Percentiles rank a stretch among this genome's conserved stretches.
phyloP scores from a whole-genome alignment of 1,140 invertebrate species.

The Trichonephila inaurata region DNA sequence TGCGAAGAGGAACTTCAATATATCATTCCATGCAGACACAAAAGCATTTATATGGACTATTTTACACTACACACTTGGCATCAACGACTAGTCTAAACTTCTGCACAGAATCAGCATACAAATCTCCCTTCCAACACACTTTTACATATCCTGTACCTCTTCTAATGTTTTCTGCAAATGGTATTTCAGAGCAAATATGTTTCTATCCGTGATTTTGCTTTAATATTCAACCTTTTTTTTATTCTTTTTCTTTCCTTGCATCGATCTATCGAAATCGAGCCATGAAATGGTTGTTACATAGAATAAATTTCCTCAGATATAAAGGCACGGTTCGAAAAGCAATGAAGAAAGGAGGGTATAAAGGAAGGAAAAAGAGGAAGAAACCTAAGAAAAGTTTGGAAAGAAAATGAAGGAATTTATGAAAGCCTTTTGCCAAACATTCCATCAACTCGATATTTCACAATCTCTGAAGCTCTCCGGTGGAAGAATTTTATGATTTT shows the following conservation, averaged over 20 bases:
- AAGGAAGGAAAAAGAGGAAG: neutral
- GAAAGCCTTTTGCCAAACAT: neutral
- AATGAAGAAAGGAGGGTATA: neutral
- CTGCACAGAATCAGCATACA: no score
- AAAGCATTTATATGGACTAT: no score
- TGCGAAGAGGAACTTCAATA: no score
- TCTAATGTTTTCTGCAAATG: neutral
- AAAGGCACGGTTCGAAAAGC: neutral
- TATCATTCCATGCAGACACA: no score
- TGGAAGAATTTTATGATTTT: slow-evolving; percentile 6
- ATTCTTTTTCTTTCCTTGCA: neutral
- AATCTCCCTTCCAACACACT: no score
- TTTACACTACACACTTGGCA: no score
- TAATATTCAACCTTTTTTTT: neutral
- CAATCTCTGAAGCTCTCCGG: neutral
- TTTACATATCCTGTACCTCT: no score
- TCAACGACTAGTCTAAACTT: no score
- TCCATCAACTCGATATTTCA: slow-evolving; percentile 1
- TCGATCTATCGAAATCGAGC: neutral
- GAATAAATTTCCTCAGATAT: neutral
- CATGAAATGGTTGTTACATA: slow-evolving; percentile 7
- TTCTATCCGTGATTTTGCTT: neutral
- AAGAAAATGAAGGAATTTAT: neutral
- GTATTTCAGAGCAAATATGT: neutral
- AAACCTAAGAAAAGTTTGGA: neutral